A percentile compares a stretch with the other conserved stretches of the same genome.
These are phyloP conservation scores for Pachyuromys duprasi DNA, from an alignment of 2,797 vertebrate genomes.

Conservation along the genomic window DNA sequence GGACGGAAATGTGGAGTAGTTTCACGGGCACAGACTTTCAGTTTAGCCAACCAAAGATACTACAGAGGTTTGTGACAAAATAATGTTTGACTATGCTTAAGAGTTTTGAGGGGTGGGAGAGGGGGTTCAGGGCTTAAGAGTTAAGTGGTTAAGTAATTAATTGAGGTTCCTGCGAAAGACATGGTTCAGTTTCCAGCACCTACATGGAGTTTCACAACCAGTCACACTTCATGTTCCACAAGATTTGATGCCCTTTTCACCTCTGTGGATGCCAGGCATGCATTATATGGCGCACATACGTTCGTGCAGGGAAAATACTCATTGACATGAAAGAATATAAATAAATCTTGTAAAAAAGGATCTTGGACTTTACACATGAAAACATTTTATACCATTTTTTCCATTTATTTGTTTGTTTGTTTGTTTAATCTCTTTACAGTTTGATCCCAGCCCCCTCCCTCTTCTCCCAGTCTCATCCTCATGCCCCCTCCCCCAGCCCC, in stretches of 20 bases:
- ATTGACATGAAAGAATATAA: not conserved
- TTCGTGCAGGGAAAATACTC: not conserved
- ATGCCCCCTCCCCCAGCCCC: no score
- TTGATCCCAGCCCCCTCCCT: no score
- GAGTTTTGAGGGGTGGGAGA: not conserved
- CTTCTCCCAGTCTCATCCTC: no score
- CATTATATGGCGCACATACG: not conserved
- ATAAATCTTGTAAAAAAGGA: not conserved
- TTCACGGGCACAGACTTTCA: not conserved
- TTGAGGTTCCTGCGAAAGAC: not conserved
- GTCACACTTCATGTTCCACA: not conserved
- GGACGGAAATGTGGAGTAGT: not conserved
- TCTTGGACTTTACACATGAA: not conserved
- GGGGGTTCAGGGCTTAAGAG: not conserved
- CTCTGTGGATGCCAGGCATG: no score
- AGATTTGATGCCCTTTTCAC: no score
- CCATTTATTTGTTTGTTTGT: no score
- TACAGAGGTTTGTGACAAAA: not conserved
- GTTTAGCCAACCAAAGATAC: not conserved
- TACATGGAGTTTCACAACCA: no score
- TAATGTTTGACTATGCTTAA: constrained; percentile 30
- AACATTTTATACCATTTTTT: not conserved
- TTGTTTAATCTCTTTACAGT: no score
- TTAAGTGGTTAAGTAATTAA: no score
- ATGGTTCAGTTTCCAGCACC: not conserved